Evolutionary conservation across 2,888 invertebrate genomes (phyloP), one percentile per base, ranked within the genome.

Genomic region (Folsomia candida): DNA sequence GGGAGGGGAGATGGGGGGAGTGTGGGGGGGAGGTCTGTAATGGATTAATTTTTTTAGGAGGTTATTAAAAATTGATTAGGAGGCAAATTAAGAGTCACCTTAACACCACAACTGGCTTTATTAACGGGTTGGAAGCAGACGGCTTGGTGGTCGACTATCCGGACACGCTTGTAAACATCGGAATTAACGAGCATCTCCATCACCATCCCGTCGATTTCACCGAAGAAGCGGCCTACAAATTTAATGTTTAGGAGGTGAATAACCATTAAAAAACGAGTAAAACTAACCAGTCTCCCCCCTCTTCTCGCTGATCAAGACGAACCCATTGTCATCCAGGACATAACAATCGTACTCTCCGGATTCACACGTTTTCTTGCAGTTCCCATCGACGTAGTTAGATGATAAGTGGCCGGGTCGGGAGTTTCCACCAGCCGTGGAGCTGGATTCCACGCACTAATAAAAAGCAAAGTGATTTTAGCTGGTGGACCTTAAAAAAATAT

Each of bases 261-360:
- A 1, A 57, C 57, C 57, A 57, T 20, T 6, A 37, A 37, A 37
- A n/a, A 27, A 29, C 28, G n/a, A 28, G 6, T 37, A 2, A 60
- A 26, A 29, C 51, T 60, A 88, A 1, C 96, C 96, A 1, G 93
- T 93, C 81, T 95, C 92, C 57, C 91, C 89, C 37, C 88, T 87
- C 78, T 91, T 90, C 83, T 95, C 94, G 0, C 94, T 94, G 51
- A 94, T 89, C 67, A 97, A 90, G 66, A 97, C 91, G 83, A 94
- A 97, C 18, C 96, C 97, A 82, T 94, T 95, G 84, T 96, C 94
- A 82, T 97, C 97, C 69, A 97, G 85, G 47, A 97, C 90, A 82
- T 94, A 97, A 83, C 97, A 97, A 82, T 95, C 94, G 27, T 94
- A 84, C 79, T 92, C 92, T 76, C 91, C 91, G 11, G 92, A 92